Conservation (phyloP, 2,113 vertebrate genomes). For the Chrysochloris asiatica region DNA sequence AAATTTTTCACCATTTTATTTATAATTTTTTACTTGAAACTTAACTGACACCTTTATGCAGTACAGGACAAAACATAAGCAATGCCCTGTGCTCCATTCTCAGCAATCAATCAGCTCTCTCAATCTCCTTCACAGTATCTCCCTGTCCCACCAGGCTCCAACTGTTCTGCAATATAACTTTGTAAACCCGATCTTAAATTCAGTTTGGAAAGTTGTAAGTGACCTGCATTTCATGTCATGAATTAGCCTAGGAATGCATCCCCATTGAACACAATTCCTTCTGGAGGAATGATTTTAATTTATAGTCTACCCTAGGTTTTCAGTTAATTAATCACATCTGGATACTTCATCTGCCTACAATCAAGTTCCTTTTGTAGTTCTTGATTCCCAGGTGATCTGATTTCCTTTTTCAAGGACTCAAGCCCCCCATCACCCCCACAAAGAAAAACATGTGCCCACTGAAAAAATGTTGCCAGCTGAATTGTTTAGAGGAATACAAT, state of each 20-base stretch:
- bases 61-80: too few relatives aligned
- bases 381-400: not conserved
- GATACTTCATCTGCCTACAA: not conserved
- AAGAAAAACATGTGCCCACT: not conserved
- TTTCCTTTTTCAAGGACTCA: constrained; percentile 27
- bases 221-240: not conserved
- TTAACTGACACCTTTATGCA: not conserved
- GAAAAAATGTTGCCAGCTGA: not conserved
- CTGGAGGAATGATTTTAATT: not conserved
- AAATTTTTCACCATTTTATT: not conserved
- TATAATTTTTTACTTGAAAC: not conserved
- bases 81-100: not conserved
- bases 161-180: not conserved
- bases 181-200: not conserved
- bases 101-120: not conserved
- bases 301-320: not conserved
- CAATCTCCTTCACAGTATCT: not conserved
- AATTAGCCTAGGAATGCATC: not conserved
- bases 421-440: too few relatives aligned
- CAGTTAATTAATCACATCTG: not conserved
- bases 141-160: not conserved
- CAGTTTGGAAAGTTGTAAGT: not conserved
- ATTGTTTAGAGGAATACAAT: not conserved
- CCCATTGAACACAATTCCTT: not conserved
- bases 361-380: not conserved